A percentile compares a stretch with the other conserved stretches of the same genome.
phyloP scores from a whole-genome alignment of 2,888 invertebrate species.

The Belgica antarctica region DNA sequence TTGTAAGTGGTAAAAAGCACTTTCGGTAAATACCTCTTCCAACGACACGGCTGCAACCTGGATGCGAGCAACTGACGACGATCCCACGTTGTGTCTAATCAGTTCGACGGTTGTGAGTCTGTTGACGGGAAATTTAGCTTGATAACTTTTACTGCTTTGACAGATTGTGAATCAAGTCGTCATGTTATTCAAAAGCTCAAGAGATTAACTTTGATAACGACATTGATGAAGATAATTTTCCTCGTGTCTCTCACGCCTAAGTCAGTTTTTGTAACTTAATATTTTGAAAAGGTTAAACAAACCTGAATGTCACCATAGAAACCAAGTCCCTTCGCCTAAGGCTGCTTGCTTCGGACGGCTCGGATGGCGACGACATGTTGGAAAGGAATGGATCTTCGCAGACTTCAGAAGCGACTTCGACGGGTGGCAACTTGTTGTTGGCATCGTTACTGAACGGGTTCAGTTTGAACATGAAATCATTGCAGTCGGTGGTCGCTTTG shows the following conservation, averaged over 20 bases:
- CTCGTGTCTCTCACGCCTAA: slow-evolving; percentile 9
- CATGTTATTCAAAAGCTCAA: no score
- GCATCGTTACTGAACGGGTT: slow-evolving; percentile 58
- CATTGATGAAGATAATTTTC: no score
- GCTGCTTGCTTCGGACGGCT: slow-evolving; percentile 76
- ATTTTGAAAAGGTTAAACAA: no score
- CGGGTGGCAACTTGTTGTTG: slow-evolving; percentile 54
- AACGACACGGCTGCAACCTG: slow-evolving; percentile 70
- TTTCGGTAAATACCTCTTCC: slow-evolving; percentile 59
- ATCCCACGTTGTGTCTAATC: slow-evolving; percentile 68
- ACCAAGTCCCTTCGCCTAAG: slow-evolving; percentile 78
- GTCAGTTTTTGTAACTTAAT: no score
- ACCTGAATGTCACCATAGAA: slow-evolving; percentile 56
- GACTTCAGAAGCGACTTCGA: slow-evolving; percentile 83
- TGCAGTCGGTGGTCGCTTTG: slow-evolving; percentile 64
- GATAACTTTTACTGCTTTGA: no score
- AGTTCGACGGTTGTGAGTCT: slow-evolving; percentile 75
- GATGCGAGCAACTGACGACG: slow-evolving; percentile 64
- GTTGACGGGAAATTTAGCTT: no score
- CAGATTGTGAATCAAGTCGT: no score
- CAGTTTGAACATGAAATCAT: slow-evolving; percentile 69
- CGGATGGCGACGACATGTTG: slow-evolving; percentile 75
- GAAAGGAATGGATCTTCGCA: slow-evolving; percentile 66
- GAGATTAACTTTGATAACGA: no score
- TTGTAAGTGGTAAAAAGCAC: background rate